A percentile compares a stretch with the other conserved stretches of the same genome.
Conservation (phyloP, 2,113 vertebrate genomes). For the Laticauda laticaudata region DNA sequence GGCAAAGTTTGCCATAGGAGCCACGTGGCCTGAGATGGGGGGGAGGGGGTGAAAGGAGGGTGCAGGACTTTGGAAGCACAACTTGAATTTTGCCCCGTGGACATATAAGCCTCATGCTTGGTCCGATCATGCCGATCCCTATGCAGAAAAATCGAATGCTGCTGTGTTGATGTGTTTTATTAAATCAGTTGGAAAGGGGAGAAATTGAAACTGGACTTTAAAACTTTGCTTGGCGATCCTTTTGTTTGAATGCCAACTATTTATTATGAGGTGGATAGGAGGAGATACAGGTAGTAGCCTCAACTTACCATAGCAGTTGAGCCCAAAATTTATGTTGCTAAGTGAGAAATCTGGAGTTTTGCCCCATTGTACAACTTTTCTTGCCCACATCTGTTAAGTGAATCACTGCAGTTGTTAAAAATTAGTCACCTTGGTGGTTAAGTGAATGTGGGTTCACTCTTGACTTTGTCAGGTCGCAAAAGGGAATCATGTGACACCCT, state of each 20-base stretch:
- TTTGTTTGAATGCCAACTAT: neutral
- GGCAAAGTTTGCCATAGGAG: neutral
- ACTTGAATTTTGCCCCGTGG: neutral
- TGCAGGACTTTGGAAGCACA: neutral
- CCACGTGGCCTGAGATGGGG: neutral
- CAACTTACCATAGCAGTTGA: too few species aligned
- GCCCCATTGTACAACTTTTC: too few species aligned
- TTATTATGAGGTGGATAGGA: neutral
- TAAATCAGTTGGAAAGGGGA: neutral
- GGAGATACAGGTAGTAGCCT: neutral
- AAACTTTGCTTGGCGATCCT: neutral
- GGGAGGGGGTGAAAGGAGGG: too few species aligned
- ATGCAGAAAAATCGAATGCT: neutral
- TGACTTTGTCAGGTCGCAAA: too few species aligned
- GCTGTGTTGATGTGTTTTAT: too few species aligned
- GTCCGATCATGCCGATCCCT: neutral
- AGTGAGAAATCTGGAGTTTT: too few species aligned
- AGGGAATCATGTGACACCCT: too few species aligned
- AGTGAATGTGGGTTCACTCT: too few species aligned
- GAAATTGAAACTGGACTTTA: neutral
- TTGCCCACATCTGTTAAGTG: too few species aligned
- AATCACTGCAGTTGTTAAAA: too few species aligned
- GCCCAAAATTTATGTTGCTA: too few species aligned
- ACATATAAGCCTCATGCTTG: neutral
- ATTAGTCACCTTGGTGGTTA: too few species aligned